Percentiles rank a stretch among this genome's conserved stretches.
These are phyloP conservation scores for Acronicta aceris DNA, from an alignment of 2,888 invertebrate genomes.

Conservation along the genomic window DNA sequence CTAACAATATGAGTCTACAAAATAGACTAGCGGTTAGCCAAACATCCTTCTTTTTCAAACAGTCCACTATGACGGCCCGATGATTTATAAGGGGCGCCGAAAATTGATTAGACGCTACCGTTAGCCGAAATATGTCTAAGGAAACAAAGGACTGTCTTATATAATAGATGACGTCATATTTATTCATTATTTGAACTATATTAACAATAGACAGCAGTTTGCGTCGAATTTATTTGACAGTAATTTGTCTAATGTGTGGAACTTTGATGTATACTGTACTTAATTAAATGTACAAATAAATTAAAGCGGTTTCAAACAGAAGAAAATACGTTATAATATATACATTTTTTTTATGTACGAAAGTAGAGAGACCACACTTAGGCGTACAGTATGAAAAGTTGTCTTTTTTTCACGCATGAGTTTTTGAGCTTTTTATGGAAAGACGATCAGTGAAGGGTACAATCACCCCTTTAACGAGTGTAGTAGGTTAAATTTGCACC, in stretches of 20 bases:
- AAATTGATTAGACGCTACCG: slow-evolving; percentile 79
- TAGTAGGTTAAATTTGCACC: too few species aligned
- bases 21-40: slow-evolving; percentile 66
- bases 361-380: too few species aligned
- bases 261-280: too few species aligned
- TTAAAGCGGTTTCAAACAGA: too few species aligned
- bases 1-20: slow-evolving; percentile 38
- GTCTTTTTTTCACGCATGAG: too few species aligned
- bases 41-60: slow-evolving; percentile 65
- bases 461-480: too few species aligned
- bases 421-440: too few species aligned
- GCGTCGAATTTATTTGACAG: slow-evolving; percentile 15
- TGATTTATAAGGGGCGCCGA: slow-evolving; percentile 82
- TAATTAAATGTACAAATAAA: too few species aligned
- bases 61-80: slow-evolving; percentile 72
- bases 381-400: too few species aligned
- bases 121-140: slow-evolving; percentile 74
- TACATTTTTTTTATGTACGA: too few species aligned
- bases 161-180: slow-evolving; percentile 44
- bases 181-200: slow-evolving; percentile 54
- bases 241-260: background rate
- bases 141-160: slow-evolving; percentile 66
- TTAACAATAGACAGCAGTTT: slow-evolving; percentile 52
- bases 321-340: too few species aligned
- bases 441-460: too few species aligned